These are phyloP conservation scores for Thysanoteuthis rhombus DNA, from an alignment of 2,888 invertebrate species.

Conservation along the genomic window DNA sequence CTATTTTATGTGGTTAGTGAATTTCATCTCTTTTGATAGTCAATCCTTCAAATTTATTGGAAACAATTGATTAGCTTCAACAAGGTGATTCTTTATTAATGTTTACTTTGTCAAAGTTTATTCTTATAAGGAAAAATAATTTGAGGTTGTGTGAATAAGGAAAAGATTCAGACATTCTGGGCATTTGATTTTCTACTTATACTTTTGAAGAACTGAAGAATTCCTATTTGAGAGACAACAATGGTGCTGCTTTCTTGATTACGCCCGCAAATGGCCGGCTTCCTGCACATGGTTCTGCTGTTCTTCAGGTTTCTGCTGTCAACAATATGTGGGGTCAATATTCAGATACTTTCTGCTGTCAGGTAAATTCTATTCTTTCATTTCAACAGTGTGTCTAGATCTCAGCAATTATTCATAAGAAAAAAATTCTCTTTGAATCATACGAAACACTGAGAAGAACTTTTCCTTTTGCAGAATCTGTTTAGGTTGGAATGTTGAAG, in stretches of 20 bases:
- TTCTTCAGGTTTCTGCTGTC: slow-evolving; percentile 59
- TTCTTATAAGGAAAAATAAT: background rate
- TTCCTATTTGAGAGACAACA: slow-evolving; percentile 54
- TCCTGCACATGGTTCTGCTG: slow-evolving; percentile 53
- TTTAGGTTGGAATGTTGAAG: no score
- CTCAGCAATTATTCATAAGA: no score
- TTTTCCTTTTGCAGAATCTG: no score
- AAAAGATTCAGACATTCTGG: background rate
- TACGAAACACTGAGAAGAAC: no score
- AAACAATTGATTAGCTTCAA: no score
- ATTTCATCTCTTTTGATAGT: no score
- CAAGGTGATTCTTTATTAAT: no score
- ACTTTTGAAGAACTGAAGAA: slow-evolving; percentile 51
- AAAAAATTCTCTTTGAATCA: no score
- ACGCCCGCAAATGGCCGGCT: slow-evolving; percentile 54
- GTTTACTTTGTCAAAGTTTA: background rate
- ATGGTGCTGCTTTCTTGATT: slow-evolving; percentile 60
- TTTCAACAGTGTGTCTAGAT: no score
- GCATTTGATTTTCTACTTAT: background rate
- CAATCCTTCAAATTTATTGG: no score
- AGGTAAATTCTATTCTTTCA: slow-evolving; percentile 44
- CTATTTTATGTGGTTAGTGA: no score
- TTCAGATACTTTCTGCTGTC: slow-evolving; percentile 56
- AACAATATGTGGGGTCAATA: slow-evolving; percentile 67
- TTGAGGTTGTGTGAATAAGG: background rate